Percentiles rank a stretch among this genome's conserved stretches.
Conservation (phyloP, 2,888 invertebrate species). For the Tetragnatha montana region DNA sequence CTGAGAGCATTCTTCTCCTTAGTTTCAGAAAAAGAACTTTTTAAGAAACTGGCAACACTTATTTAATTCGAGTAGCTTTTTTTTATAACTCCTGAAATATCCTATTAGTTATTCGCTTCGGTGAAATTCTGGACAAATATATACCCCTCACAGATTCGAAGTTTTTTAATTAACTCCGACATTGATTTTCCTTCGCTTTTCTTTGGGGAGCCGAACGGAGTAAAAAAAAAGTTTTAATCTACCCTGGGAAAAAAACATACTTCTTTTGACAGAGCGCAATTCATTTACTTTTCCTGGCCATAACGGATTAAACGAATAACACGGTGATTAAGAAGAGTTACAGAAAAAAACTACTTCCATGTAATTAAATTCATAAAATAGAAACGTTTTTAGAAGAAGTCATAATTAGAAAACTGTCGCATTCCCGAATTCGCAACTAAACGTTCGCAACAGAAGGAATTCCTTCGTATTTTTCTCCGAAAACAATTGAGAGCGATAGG, state of each 20-base stretch:
- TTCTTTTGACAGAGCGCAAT: conserved; percentile 35
- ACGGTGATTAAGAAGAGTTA: conserved; percentile 30
- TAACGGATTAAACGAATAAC: conserved; percentile 44
- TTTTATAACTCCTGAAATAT: too few species aligned
- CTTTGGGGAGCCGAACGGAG: not conserved
- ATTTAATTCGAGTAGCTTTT: too few species aligned
- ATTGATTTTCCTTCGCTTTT: not conserved
- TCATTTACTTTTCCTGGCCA: conserved; percentile 31
- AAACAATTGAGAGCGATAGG: conserved; percentile 46
- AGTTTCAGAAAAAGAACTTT: too few species aligned
- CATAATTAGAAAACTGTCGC: not conserved
- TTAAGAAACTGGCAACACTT: too few species aligned
- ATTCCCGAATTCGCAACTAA: conserved; percentile 2
- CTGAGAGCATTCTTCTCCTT: too few species aligned
- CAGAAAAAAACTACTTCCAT: conserved; percentile 11
- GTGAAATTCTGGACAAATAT: conserved; percentile 15
- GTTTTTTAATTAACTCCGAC: conserved; percentile 1
- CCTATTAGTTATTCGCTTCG: not conserved
- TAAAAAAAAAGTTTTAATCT: not conserved
- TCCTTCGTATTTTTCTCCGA: conserved; percentile 8
- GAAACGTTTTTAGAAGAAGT: conserved; percentile 6
- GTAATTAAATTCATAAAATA: conserved; percentile 47
- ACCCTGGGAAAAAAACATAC: not conserved
- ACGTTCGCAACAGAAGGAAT: conserved; percentile 10
- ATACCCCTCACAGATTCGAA: not conserved